Percentiles rank a stretch among this genome's conserved stretches.
These are phyloP conservation scores for Forficula auricularia DNA, from an alignment of 1,140 invertebrate genomes.

Conservation along the genomic window DNA sequence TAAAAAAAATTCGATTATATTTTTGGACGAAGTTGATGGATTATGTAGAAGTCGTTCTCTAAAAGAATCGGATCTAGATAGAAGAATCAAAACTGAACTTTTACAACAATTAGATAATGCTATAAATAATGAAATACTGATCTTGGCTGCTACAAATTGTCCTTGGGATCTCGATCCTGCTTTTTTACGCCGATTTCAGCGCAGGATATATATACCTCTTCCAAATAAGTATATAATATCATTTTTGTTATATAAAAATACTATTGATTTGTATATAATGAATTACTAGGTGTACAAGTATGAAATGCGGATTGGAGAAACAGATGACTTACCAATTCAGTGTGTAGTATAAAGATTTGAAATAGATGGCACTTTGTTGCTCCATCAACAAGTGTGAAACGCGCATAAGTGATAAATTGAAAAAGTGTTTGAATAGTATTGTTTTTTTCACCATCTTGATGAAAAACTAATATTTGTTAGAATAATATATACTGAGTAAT, in stretches of 20 bases:
- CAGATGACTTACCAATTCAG: too few relatives aligned
- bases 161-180: slow-evolving; percentile 45
- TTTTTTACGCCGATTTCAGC: slow-evolving; percentile 39
- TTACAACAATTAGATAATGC: slow-evolving; percentile 27
- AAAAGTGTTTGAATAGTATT: too few relatives aligned
- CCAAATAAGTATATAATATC: slow-evolving; percentile 32
- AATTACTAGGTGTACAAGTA: too few relatives aligned
- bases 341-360: too few relatives aligned
- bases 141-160: slow-evolving; percentile 43
- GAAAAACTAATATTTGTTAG: too few relatives aligned
- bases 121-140: slow-evolving; percentile 20
- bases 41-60: slow-evolving; percentile 31
- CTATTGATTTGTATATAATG: not conserved
- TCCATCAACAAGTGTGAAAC: too few relatives aligned
- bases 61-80: slow-evolving; percentile 31
- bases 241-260: too few relatives aligned
- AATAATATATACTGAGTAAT: too few relatives aligned
- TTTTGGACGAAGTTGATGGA: slow-evolving; percentile 42
- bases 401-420: too few relatives aligned
- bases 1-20: slow-evolving; percentile 30
- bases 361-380: too few relatives aligned
- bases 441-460: too few relatives aligned
- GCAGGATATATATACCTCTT: slow-evolving; percentile 35
- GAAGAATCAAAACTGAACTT: slow-evolving; percentile 36
- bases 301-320: too few relatives aligned